Evolutionary conservation across 2,113 vertebrate species (phyloP).

Genomic region (Uria lomvia): DNA sequence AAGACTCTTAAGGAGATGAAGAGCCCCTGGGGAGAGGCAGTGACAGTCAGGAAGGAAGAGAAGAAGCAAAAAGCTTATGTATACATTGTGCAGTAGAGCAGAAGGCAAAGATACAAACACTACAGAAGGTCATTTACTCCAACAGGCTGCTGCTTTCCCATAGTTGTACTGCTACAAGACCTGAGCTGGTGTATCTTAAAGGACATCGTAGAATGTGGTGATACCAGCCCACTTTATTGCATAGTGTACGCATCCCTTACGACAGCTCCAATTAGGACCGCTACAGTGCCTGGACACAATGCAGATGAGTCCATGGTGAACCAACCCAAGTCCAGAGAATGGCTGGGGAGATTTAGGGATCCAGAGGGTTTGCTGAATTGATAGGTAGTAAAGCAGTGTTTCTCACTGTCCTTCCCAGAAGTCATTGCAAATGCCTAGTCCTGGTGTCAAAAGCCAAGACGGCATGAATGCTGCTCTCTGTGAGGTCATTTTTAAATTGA

Average conservation of each 20-base stretch:
- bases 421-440: not conserved
- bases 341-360: not conserved
- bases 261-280: not conserved
- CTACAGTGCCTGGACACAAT: not conserved
- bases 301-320: not conserved
- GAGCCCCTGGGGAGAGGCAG: not conserved
- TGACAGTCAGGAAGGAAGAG: not conserved
- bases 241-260: not conserved
- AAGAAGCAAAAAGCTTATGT: not conserved
- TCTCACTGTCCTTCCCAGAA: not conserved
- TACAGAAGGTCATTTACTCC: not conserved
- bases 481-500: not conserved
- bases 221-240: not conserved
- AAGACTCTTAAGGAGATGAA: not conserved
- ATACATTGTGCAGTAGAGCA: not conserved
- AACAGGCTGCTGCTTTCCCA: not conserved
- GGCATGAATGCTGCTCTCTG: not conserved
- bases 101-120: not conserved
- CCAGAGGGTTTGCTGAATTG: not conserved
- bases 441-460: not conserved
- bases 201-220: rapidly evolving
- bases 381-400: not conserved
- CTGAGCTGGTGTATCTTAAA: not conserved
- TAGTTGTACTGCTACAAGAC: not conserved
- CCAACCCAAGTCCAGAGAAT: not conserved